Evolutionary conservation across 2,888 invertebrate genomes (phyloP), one percentile per base, ranked within the genome.

Genomic region (Volucella bombylans): DNA sequence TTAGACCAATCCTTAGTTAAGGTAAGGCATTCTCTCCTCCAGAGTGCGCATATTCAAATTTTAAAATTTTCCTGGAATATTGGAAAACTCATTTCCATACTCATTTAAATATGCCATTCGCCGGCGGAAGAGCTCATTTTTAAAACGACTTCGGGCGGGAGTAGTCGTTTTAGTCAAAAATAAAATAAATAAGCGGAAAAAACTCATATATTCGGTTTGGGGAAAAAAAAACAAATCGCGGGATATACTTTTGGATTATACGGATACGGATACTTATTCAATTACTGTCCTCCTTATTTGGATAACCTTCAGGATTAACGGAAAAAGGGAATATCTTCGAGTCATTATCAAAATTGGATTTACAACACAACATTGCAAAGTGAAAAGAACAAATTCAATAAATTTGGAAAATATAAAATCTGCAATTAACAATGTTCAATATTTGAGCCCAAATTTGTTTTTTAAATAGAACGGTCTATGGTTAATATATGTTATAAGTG

Each of bases 21-120:
- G 14, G 12, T 12, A 43, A 64, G 14, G 3, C 8, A 8, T 45
- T n/a, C 41, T 9, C 11, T 15, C 14, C 43, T 64, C 14, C 49
- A 69, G 62, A 55, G 72, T 85, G 85, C 85, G 85, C 85, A 85
- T 85, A 85, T 85, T 81, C 85, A 81, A 85, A 85, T 85, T 85
- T 85, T 85, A 64, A 85, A 85, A 72, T 81, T 76, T 67, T 43
- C 49, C 8, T 85, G 85, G 85, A 83, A 85, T 52, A 55, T 45
- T 76, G 81, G 85, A 77, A 80, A 59, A 41, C 4, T 9, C 11
- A 73, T 57, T 67, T 68, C 61, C 72, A 73, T 59, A 69, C 65
- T 81, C 71, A 81, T 85, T 85, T 85, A 57, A 76, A 81, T 85
- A 77, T 18, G 18, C 4, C 15, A 49, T 50, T 50, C n/a, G 49